Evolutionary conservation across 2,888 invertebrate species (phyloP), one percentile per base, ranked within the genome.

Genomic region (Athalia circularis): DNA sequence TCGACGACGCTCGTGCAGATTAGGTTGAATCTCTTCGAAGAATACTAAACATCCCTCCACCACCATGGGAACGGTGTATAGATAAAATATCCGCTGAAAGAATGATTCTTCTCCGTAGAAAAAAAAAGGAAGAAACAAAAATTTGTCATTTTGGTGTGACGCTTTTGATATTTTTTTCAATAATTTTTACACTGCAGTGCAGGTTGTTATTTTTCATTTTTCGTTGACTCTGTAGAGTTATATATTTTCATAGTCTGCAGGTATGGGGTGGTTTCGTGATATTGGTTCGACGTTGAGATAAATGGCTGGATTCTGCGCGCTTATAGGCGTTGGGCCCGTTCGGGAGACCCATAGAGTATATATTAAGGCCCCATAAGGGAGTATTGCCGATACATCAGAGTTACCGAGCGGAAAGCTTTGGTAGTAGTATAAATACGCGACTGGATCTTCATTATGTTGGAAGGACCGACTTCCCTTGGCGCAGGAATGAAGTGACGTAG

Each of bases 361-460:
- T 9, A 8, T n/a, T 15, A 45, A 59, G 72, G 61, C 72, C 59
- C 78, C 15, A 65, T 67, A 65, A 61, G 54, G 29, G 76, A 59
- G 50, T 57, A 67, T 79, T 76, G 52, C 81, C 70, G 82, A 81
- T 86, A 84, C 85, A 84, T 86, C 83, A 85, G 79, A 80, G 81
- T 84, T 85, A 86, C 83, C 65, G 77, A 77, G 77, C 52, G 79
- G 81, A 81, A 83, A 83, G 86, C 84, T 86, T 85, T 84, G 78
- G 81, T 80, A 77, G 84, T 83, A 83, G 80, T 82, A 84, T 87
- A 86, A 87, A 87, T 84, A 84, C 82, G 77, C 82, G 80, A 83
- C 84, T 86, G 85, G 84, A 85, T 87, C 85, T 87, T 87, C 86
- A 84, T 86, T 86, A 84, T 82, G 65, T 59, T 54, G 72, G 78